Evolutionary conservation across 2,888 invertebrate genomes (phyloP).

Genomic region (Drosophila paramelanica): DNA sequence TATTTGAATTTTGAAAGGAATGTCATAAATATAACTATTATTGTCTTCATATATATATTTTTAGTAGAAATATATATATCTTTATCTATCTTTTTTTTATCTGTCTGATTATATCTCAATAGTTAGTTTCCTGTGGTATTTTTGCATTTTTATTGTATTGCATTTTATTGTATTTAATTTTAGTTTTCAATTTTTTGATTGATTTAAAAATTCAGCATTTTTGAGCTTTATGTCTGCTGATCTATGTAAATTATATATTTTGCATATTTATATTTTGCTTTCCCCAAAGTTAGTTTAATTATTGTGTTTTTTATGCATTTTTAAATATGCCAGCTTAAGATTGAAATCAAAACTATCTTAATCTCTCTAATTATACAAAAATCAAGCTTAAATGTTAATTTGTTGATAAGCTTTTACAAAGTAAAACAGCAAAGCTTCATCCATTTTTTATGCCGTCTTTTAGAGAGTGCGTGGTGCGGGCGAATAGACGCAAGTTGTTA

Average conservation of each 20-base stretch:
- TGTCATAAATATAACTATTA: no score
- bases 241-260: not conserved
- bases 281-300: not conserved
- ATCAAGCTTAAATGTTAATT: not conserved
- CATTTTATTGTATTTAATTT: not conserved
- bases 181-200: not conserved
- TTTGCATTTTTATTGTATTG: no score
- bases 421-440: not conserved
- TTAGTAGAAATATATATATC: no score
- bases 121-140: no score
- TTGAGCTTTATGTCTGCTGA: not conserved
- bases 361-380: not conserved
- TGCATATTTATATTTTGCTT: not conserved
- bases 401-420: not conserved
- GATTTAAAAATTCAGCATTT: not conserved
- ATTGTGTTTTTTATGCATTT: not conserved
- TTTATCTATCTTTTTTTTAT: no score
- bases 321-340: not conserved
- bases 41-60: no score
- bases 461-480: no score
- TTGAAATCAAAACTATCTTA: not conserved
- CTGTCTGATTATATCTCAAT: no score
- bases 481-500: constrained; percentile 19
- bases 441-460: no score
- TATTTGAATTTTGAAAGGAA: no score